Conservation (phyloP, 1,140 invertebrate species). For the Sitobion miscanthi region DNA sequence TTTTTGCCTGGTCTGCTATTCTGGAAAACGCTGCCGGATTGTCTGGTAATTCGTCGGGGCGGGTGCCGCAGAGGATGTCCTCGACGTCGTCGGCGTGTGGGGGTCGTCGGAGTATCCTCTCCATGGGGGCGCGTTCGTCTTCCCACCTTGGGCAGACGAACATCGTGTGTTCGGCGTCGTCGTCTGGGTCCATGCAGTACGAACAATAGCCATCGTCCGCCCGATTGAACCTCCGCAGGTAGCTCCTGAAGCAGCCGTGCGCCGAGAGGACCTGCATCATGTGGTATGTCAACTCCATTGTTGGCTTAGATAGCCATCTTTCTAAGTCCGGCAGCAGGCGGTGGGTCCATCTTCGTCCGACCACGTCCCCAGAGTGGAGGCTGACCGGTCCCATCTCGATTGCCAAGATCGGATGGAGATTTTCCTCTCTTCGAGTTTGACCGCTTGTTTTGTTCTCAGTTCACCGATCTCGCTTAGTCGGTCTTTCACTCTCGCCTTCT, state of each 20-base stretch:
- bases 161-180: neutral
- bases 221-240: neutral
- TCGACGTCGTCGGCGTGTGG: no score
- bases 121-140: neutral
- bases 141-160: neutral
- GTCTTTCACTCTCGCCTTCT: neutral
- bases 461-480: rapidly evolving
- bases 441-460: neutral
- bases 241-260: neutral
- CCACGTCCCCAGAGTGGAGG: no score
- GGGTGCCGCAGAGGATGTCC: no score
- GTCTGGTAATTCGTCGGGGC: no score
- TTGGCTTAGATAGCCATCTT: neutral
- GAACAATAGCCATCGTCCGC: neutral
- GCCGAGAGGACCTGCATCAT: neutral
- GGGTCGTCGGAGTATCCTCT: no score
- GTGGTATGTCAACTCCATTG: neutral
- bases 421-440: neutral
- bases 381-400: neutral
- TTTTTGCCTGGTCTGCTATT: no score
- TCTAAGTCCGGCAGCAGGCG: neutral
- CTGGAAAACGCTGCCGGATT: no score
- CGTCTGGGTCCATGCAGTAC: neutral
- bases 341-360: neutral
- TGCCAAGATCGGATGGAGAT: neutral